Percentiles rank a stretch among this genome's conserved stretches.
phyloP scores from a whole-genome alignment of 2,888 invertebrate genomes.

The Steromphala cineraria region DNA sequence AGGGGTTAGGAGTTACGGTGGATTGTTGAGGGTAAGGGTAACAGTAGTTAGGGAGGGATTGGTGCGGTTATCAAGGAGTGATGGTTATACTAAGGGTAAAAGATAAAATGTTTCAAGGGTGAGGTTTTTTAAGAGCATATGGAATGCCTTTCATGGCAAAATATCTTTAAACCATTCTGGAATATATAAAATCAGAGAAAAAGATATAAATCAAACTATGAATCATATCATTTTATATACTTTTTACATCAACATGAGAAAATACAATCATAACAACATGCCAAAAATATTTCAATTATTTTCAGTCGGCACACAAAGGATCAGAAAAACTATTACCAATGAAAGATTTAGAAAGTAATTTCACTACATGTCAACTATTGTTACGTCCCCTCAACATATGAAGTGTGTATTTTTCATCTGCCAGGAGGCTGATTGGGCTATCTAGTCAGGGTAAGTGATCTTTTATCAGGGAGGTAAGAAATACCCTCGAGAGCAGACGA shows the following conservation, averaged over 20 bases:
- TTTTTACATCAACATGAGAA: background rate
- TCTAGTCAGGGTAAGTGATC: background rate
- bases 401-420: background rate
- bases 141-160: too few relatives aligned
- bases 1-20: too few relatives aligned
- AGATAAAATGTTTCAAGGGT: too few relatives aligned
- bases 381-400: too few relatives aligned
- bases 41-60: too few relatives aligned
- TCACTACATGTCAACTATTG: background rate
- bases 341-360: background rate
- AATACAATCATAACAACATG: background rate
- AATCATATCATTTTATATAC: background rate
- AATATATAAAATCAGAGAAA: background rate
- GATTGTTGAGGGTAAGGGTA: too few relatives aligned
- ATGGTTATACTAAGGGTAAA: too few relatives aligned
- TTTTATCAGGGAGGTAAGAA: background rate
- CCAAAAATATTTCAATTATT: background rate
- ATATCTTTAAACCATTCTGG: too few relatives aligned
- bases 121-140: too few relatives aligned
- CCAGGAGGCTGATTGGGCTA: too few relatives aligned
- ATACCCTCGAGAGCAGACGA: background rate
- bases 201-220: too few relatives aligned
- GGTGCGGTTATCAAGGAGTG: too few relatives aligned
- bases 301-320: background rate
- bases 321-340: background rate